phyloP scores from a whole-genome alignment of 2,797 vertebrate species.

The Fistularia tabacaria region DNA sequence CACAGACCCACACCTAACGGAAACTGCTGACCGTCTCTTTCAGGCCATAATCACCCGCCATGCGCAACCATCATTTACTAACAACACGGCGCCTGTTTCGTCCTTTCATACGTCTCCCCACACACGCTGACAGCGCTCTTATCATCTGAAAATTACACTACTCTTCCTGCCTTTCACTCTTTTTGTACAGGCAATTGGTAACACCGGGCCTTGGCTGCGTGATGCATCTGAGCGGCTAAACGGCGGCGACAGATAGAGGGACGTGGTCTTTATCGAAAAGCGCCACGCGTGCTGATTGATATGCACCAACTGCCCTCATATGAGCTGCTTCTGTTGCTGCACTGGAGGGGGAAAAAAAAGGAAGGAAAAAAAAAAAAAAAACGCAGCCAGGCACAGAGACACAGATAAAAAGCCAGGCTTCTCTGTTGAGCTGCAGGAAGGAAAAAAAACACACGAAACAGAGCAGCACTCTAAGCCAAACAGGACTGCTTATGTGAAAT shows the following conservation, averaged over 20 bases:
- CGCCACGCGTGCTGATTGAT: constrained; percentile 55
- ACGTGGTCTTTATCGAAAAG: constrained; percentile 44
- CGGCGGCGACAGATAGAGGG: constrained; percentile 10
- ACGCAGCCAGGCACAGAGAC: constrained; percentile 21
- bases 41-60: constrained; percentile 42
- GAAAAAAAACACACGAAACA: constrained; percentile 40
- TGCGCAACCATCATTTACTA: constrained; percentile 53
- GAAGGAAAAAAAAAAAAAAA: constrained; percentile 8
- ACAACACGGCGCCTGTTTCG: constrained; percentile 46
- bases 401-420: constrained; percentile 53
- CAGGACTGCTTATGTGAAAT: constrained; percentile 34
- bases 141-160: constrained; percentile 49
- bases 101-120: constrained; percentile 48
- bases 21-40: constrained; percentile 37
- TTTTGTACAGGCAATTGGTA: constrained; percentile 28
- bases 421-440: constrained; percentile 31
- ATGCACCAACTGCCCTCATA: constrained; percentile 61
- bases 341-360: constrained; percentile 6
- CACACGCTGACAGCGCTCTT: constrained; percentile 53
- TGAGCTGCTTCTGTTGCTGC: constrained; percentile 36
- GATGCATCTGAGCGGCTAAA: constrained; percentile 24
- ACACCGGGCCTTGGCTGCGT: constrained; percentile 3
- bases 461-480: constrained; percentile 43
- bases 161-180: constrained; percentile 24
- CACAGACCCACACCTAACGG: too few species aligned